Evolutionary conservation across 2,888 invertebrate species (phyloP).

Genomic region (Chloroclysta siterata): DNA sequence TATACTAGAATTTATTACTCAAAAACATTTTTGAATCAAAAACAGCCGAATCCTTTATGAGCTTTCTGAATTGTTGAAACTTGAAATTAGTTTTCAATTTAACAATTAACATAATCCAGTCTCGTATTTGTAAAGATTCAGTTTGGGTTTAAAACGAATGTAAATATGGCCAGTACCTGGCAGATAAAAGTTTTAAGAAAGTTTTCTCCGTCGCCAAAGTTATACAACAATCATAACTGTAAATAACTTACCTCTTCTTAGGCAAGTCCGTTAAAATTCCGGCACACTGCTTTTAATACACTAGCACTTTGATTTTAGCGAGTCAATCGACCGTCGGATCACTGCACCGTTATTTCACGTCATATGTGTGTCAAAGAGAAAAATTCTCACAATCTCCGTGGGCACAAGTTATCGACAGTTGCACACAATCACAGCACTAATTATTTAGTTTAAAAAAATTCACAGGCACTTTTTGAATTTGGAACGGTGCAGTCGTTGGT

Average conservation of each 20-base stretch:
- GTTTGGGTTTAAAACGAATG: constrained; percentile 25
- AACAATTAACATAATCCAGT: too few relatives aligned
- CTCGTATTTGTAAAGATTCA: neutral
- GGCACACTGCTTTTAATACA: constrained; percentile 76
- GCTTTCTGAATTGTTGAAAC: too few relatives aligned
- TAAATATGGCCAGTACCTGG: constrained; percentile 46
- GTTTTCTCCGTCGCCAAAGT: constrained; percentile 69
- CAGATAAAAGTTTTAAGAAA: constrained; percentile 51
- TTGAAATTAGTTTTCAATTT: too few relatives aligned
- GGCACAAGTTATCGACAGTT: constrained; percentile 53
- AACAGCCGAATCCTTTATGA: too few relatives aligned
- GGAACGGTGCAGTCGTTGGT: constrained; percentile 55
- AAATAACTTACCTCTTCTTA: constrained; percentile 81
- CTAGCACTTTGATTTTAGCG: constrained; percentile 82
- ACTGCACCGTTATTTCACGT: constrained; percentile 79
- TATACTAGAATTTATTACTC: constrained; percentile 39
- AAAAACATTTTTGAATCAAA: constrained; percentile 28
- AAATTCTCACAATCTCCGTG: constrained; percentile 66
- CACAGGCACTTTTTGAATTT: constrained; percentile 58
- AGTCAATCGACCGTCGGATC: constrained; percentile 77
- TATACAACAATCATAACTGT: constrained; percentile 82
- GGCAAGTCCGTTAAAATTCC: constrained; percentile 83
- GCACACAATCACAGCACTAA: constrained; percentile 67
- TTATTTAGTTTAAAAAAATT: constrained; percentile 51
- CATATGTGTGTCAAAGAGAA: constrained; percentile 81